Evolutionary conservation across 2,888 invertebrate genomes (phyloP).

Genomic region (Protophormia terraenovae): DNA sequence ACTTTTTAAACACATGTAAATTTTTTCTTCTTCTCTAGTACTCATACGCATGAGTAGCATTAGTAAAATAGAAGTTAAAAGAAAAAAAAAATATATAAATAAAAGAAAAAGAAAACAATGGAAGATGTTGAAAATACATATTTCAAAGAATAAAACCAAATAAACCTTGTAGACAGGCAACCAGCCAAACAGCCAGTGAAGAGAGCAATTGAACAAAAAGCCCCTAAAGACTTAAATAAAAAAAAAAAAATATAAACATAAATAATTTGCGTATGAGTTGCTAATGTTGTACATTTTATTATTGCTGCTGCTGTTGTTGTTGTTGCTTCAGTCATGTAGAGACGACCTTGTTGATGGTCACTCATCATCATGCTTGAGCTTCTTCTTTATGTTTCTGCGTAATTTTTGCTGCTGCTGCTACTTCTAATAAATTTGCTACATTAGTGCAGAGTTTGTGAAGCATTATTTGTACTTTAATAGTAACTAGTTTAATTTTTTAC

Average conservation of each 20-base stretch:
- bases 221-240: conserved; percentile 1
- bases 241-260: neutral
- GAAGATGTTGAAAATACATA: conserved; percentile 21
- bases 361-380: neutral
- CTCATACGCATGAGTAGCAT: conserved; percentile 27
- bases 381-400: neutral
- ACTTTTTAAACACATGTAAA: neutral
- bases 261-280: conserved; percentile 8
- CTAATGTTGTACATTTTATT: neutral
- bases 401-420: neutral
- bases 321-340: neutral
- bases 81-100: neutral
- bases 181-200: conserved; percentile 1
- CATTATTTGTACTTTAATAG: no score
- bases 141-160: neutral
- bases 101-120: conserved; percentile 14
- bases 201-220: conserved; percentile 1
- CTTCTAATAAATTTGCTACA: no score
- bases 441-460: neutral
- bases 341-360: conserved; percentile 58
- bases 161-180: neutral
- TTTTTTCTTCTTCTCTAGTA: neutral
- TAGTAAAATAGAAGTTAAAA: neutral
- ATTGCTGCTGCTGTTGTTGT: neutral
- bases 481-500: neutral